phyloP scores from a whole-genome alignment of 2,888 invertebrate species.

The Temnothorax rugatulus region DNA sequence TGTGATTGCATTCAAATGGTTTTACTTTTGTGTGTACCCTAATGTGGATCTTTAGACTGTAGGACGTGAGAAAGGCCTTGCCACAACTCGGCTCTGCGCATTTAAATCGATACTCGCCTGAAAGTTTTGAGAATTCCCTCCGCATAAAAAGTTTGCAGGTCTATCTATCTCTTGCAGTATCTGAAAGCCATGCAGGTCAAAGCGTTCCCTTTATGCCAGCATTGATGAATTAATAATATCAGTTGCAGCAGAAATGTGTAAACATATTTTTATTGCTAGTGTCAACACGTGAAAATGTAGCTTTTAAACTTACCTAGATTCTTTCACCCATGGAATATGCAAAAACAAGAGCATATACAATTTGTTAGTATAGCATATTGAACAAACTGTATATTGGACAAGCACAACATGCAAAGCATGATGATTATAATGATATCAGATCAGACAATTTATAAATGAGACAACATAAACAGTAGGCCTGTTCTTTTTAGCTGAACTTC shows the following conservation, averaged over 20 bases:
- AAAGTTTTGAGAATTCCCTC: constrained; percentile 83
- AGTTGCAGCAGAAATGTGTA: constrained; percentile 34
- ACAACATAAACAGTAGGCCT: background rate
- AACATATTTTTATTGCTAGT: constrained; percentile 26
- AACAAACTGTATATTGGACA: constrained; percentile 19
- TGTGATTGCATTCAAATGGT: constrained; percentile 95
- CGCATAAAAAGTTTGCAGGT: constrained; percentile 73
- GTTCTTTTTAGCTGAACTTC: no score
- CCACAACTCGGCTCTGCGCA: constrained; percentile 95
- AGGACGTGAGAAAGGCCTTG: constrained; percentile 97
- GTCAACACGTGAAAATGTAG: constrained; percentile 12
- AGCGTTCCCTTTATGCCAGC: constrained; percentile 80
- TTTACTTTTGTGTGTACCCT: constrained; percentile 97
- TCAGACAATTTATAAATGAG: constrained; percentile 11
- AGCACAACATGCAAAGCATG: constrained; percentile 60
- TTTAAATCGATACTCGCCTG: constrained; percentile 98
- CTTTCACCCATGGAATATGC: constrained; percentile 72
- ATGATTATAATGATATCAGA: constrained; percentile 8
- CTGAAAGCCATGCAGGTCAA: constrained; percentile 83
- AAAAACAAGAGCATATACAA: constrained; percentile 60
- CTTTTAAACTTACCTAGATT: constrained; percentile 73
- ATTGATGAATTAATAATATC: constrained; percentile 66
- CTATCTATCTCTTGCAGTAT: constrained; percentile 75
- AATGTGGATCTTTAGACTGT: constrained; percentile 97
- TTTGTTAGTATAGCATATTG: constrained; percentile 56